phyloP scores from a whole-genome alignment of 2,797 vertebrate species.

The Rhinophrynus dorsalis region DNA sequence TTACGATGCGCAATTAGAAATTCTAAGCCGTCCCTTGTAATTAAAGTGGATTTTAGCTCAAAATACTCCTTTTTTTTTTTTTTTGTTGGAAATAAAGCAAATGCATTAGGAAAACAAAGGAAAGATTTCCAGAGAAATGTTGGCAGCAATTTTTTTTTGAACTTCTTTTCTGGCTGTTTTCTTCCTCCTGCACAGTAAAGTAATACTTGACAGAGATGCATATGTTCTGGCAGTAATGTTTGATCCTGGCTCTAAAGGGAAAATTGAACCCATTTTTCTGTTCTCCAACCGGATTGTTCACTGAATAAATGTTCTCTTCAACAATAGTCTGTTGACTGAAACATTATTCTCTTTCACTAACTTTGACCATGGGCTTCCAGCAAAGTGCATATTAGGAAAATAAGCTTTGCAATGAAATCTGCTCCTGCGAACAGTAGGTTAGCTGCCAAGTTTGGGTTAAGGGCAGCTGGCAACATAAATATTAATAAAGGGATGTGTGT shows the following conservation, averaged over 20 bases:
- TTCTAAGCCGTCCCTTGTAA: constrained; percentile 16
- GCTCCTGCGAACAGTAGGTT: not conserved
- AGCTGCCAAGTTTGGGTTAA: constrained; percentile 2
- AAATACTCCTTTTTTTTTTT: too few species aligned
- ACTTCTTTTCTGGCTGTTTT: constrained; percentile 1
- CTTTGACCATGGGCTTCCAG: constrained; percentile 25
- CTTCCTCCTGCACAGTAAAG: constrained; percentile 13
- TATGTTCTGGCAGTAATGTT: constrained; percentile 23
- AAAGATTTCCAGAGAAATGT: constrained; percentile 28
- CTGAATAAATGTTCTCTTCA: constrained; percentile 33
- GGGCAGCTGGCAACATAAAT: constrained; percentile 3
- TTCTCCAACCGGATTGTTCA: constrained; percentile 18
- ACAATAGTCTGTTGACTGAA: constrained; percentile 28
- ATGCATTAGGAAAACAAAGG: constrained; percentile 23
- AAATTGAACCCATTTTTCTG: constrained; percentile 39
- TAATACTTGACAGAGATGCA: constrained; percentile 40
- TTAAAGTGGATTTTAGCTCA: constrained; percentile 5
- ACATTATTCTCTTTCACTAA: constrained; percentile 40
- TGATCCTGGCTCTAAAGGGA: constrained; percentile 28
- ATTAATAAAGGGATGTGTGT: constrained; percentile 7
- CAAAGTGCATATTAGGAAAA: constrained; percentile 29
- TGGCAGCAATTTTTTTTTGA: constrained; percentile 24
- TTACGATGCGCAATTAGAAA: constrained; percentile 31
- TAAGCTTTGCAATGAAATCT: constrained; percentile 11
- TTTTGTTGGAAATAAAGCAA: constrained; percentile 20